These are phyloP conservation scores for Calephelis perditalis DNA, from an alignment of 2,888 invertebrate species.

Conservation along the genomic window DNA sequence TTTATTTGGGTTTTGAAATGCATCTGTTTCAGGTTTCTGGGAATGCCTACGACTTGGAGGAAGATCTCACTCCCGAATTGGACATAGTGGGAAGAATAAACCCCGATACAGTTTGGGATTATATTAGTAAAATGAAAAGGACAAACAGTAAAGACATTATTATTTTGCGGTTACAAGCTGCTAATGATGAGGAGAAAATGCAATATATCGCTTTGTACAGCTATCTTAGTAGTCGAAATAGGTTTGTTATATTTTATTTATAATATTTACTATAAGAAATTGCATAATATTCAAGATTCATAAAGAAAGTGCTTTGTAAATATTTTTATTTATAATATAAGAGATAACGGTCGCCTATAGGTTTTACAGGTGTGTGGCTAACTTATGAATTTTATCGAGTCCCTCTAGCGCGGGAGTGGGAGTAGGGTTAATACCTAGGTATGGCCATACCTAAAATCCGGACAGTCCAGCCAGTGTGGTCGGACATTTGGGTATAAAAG, in stretches of 20 bases:
- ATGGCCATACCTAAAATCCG: too few relatives aligned
- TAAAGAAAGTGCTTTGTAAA: too few relatives aligned
- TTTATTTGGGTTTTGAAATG: neutral
- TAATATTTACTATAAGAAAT: too few relatives aligned
- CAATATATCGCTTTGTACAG: constrained; percentile 91
- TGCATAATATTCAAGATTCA: too few relatives aligned
- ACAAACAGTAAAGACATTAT: constrained; percentile 92
- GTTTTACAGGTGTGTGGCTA: too few relatives aligned
- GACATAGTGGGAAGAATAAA: constrained; percentile 95
- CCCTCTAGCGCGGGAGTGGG: too few relatives aligned
- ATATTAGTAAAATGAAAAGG: constrained; percentile 93
- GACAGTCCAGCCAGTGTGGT: too few relatives aligned
- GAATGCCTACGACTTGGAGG: constrained; percentile 81
- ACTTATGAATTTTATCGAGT: too few relatives aligned
- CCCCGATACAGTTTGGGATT: constrained; percentile 95
- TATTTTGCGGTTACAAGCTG: constrained; percentile 88
- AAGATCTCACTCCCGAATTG: constrained; percentile 86
- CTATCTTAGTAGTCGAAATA: constrained; percentile 90
- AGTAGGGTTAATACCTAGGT: too few relatives aligned
- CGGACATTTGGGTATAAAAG: too few relatives aligned
- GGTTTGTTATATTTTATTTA: constrained; percentile 44
- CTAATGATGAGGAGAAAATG: constrained; percentile 89
- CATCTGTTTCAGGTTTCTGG: constrained; percentile 70
- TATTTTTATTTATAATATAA: too few relatives aligned
- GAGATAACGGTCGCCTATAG: too few relatives aligned